A percentile compares a stretch with the other conserved stretches of the same genome.
Evolutionary conservation across 2,888 invertebrate genomes (phyloP).

Genomic region (Ashinkailepas kermadecensis): DNA sequence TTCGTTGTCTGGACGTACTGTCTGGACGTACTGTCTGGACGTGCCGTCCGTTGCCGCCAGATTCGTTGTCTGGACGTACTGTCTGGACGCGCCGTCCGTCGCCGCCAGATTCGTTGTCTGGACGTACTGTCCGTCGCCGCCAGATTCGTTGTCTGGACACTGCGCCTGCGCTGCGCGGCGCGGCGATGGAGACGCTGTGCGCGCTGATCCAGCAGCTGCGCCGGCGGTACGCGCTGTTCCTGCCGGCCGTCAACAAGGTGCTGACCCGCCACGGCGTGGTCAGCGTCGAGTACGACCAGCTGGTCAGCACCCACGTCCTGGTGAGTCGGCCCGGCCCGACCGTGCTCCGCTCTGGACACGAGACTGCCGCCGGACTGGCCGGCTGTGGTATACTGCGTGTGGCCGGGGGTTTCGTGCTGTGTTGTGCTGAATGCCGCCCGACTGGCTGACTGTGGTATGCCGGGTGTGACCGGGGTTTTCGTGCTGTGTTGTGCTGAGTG

Average conservation of each 20-base stretch:
- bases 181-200: constrained; percentile 85
- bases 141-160: constrained; percentile 63
- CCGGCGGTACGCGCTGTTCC: constrained; percentile 82
- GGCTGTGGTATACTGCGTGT: not conserved
- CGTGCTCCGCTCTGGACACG: not conserved
- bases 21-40: no score
- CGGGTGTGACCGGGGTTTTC: no score
- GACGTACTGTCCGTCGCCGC: constrained; percentile 62
- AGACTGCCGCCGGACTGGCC: not conserved
- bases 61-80: no score
- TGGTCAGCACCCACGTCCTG: constrained; percentile 48
- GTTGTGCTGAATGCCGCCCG: no score
- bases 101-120: constrained; percentile 54
- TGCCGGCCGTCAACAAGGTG: constrained; percentile 80
- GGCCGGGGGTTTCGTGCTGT: no score
- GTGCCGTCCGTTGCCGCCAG: no score
- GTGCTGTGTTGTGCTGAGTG: no score
- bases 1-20: no score
- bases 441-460: no score
- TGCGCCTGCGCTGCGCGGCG: constrained; percentile 62
- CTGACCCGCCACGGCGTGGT: constrained; percentile 69
- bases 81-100: not conserved
- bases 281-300: constrained; percentile 66
- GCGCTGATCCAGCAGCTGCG: constrained; percentile 81
- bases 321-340: constrained; percentile 34